Conservation (phyloP, 1,140 invertebrate genomes). For the Drosophila bocki region DNA sequence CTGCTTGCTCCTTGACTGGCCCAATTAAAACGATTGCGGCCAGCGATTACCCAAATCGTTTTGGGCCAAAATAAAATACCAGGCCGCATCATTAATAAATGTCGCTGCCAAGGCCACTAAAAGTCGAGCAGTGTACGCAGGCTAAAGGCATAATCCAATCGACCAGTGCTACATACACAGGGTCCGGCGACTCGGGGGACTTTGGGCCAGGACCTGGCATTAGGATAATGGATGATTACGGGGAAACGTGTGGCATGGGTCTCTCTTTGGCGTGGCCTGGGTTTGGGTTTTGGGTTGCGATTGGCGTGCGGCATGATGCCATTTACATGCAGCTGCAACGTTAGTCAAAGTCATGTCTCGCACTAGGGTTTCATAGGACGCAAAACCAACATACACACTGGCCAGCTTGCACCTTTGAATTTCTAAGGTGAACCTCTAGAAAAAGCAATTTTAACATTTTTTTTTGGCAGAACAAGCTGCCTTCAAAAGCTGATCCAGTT, state of each 20-base stretch:
- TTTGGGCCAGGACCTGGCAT: slow-evolving; percentile 67
- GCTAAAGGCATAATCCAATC: slow-evolving; percentile 73
- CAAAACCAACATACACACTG: slow-evolving; percentile 25
- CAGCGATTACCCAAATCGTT: slow-evolving; percentile 68
- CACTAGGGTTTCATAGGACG: slow-evolving; percentile 59
- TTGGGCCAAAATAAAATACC: slow-evolving; percentile 55
- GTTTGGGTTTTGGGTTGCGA: not conserved
- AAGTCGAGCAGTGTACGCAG: slow-evolving; percentile 54
- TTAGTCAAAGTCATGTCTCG: slow-evolving; percentile 79
- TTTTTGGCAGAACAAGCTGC: too few species aligned
- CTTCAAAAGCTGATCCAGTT: too few species aligned
- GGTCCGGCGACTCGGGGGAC: slow-evolving; percentile 52
- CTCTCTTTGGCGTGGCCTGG: slow-evolving; percentile 3
- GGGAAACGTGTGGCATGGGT: slow-evolving; percentile 71
- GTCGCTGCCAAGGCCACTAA: slow-evolving; percentile 43
- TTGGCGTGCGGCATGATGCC: slow-evolving; percentile 63
- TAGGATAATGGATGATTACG: slow-evolving; percentile 83
- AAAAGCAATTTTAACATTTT: not conserved
- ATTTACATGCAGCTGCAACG: slow-evolving; percentile 80
- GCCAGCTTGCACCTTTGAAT: slow-evolving; percentile 14
- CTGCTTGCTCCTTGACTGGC: not conserved
- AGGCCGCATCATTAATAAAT: slow-evolving; percentile 71
- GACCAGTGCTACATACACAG: slow-evolving; percentile 31
- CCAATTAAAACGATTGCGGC: slow-evolving; percentile 72
- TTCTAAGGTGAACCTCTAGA: slow-evolving; percentile 17